These are phyloP conservation scores for Ptychoptera albimana DNA, from an alignment of 2,888 invertebrate species.

Conservation along the genomic window DNA sequence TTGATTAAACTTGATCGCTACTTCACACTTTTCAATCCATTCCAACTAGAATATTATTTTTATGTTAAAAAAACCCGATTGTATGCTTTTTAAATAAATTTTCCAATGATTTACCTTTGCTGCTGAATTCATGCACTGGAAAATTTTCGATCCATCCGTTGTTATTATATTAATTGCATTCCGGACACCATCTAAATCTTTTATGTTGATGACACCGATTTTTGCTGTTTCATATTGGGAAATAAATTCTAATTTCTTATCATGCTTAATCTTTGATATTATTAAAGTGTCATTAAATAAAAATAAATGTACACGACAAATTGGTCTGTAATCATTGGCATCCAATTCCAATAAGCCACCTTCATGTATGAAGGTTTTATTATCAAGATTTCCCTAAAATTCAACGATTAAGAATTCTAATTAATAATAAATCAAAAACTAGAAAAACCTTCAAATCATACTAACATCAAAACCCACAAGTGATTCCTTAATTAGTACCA, in stretches of 20 bases:
- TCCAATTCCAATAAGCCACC: constrained; percentile 85
- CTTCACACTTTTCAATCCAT: constrained; percentile 86
- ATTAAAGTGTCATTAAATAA: constrained; percentile 85
- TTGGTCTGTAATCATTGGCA: constrained; percentile 66
- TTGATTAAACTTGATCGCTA: constrained; percentile 66
- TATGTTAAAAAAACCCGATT: neutral
- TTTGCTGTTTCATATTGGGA: constrained; percentile 43
- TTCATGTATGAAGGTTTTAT: constrained; percentile 61
- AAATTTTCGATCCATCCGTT: constrained; percentile 83
- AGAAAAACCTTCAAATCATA: neutral
- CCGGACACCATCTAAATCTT: constrained; percentile 76
- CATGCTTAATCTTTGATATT: constrained; percentile 53
- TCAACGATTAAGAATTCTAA: neutral
- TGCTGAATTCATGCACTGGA: constrained; percentile 68
- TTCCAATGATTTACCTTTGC: constrained; percentile 34
- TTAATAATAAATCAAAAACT: neutral
- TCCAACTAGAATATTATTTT: constrained; percentile 67
- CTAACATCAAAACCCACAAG: constrained; percentile 49
- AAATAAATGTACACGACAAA: constrained; percentile 82
- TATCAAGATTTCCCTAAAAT: constrained; percentile 23
- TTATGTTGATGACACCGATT: constrained; percentile 85
- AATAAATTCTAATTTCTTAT: constrained; percentile 25
- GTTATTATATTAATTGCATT: constrained; percentile 88
- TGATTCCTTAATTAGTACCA: constrained; percentile 41
- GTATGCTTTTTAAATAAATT: too few species aligned